Percentiles rank a stretch among this genome's conserved stretches.
These are phyloP conservation scores for Danio kyathit DNA, from an alignment of 2,797 vertebrate genomes.

Conservation along the genomic window DNA sequence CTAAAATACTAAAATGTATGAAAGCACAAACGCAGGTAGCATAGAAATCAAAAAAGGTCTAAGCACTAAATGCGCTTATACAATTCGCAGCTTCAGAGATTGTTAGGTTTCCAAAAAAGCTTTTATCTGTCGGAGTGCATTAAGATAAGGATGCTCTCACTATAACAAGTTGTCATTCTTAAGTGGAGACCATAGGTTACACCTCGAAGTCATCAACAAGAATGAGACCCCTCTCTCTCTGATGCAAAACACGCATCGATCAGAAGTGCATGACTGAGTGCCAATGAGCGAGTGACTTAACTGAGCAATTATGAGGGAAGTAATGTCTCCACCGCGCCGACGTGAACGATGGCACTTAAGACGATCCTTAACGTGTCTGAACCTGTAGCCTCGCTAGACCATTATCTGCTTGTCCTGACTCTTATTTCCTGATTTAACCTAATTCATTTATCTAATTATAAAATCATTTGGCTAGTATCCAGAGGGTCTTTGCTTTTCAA, in stretches of 20 bases:
- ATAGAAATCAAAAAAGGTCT: neutral
- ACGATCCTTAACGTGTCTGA: conserved; percentile 43
- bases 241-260: conserved; percentile 19
- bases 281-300: conserved; percentile 33
- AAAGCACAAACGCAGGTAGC: neutral
- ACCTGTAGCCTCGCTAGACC: conserved; percentile 44
- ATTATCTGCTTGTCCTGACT: conserved; percentile 52
- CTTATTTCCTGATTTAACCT: conserved; percentile 56
- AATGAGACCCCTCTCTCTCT: neutral
- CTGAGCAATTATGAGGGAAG: conserved; percentile 47
- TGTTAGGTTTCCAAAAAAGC: conserved; percentile 7
- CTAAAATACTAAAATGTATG: neutral
- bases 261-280: conserved; percentile 30
- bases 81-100: neutral
- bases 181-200: conserved; percentile 25
- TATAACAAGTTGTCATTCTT: conserved; percentile 32
- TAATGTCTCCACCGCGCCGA: neutral
- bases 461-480: conserved; percentile 61
- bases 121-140: conserved; percentile 4
- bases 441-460: conserved; percentile 59
- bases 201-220: neutral
- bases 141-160: conserved; percentile 30
- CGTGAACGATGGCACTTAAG: conserved; percentile 41
- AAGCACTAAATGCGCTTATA: neutral
- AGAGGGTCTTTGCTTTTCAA: conserved; percentile 53